Percentiles rank a stretch among this genome's conserved stretches.
phyloP scores from a whole-genome alignment of 2,888 invertebrate species.

The Athalia cordata region DNA sequence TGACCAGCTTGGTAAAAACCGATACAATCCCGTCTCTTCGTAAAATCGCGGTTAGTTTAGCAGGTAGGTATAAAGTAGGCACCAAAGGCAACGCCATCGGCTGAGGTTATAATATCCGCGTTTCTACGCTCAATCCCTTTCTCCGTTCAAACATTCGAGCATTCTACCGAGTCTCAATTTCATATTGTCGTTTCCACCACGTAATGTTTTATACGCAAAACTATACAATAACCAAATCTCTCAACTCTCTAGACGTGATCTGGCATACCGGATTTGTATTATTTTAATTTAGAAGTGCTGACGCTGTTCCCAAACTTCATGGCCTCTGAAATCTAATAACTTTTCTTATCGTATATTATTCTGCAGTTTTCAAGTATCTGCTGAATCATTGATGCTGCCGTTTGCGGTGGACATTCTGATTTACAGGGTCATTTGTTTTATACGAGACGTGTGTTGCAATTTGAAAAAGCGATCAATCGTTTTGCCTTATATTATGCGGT shows the following conservation, averaged over 20 bases:
- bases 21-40: conserved; percentile 33
- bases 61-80: background rate
- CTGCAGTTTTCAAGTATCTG: no score
- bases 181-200: background rate
- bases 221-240: background rate
- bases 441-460: no score
- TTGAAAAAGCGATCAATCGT: background rate
- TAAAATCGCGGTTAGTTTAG: conserved; percentile 24
- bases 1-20: conserved; percentile 22
- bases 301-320: no score
- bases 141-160: conserved; percentile 17
- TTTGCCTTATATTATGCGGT: background rate
- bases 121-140: conserved; percentile 24
- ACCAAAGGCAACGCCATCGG: background rate
- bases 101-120: background rate
- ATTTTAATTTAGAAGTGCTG: no score
- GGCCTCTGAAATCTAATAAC: no score
- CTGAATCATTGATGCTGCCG: no score
- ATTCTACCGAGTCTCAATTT: background rate
- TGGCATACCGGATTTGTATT: no score
- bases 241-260: no score
- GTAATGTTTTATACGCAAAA: conserved; percentile 9
- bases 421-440: no score
- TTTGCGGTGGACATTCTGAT: no score
- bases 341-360: no score